Percentiles rank a stretch among this genome's conserved stretches.
Conservation (phyloP, 2,888 invertebrate species). For the Automeris io region DNA sequence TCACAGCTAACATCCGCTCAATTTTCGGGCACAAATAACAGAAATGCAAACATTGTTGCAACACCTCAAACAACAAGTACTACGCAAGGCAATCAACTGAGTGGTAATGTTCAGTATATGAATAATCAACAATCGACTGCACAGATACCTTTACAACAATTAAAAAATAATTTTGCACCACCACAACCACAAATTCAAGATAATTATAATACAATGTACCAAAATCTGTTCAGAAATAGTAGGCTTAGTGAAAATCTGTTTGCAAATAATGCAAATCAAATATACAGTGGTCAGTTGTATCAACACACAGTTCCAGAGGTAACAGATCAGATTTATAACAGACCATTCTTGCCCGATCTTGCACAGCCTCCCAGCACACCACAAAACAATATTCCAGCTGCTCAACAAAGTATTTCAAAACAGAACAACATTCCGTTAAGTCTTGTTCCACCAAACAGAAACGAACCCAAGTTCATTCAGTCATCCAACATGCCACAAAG, state of each 20-base stretch:
- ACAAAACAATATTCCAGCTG: slow-evolving; percentile 17
- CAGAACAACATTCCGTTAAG: slow-evolving; percentile 16
- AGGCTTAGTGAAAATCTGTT: slow-evolving; percentile 17
- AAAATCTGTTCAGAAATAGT: slow-evolving; percentile 4
- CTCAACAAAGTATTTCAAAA: too few relatives aligned
- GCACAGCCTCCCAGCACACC: slow-evolving; percentile 20
- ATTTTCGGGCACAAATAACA: slow-evolving; percentile 31
- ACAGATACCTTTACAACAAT: slow-evolving; percentile 23
- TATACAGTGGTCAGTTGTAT: slow-evolving; percentile 66
- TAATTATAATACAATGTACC: slow-evolving; percentile 25
- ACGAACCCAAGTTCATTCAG: slow-evolving; percentile 13
- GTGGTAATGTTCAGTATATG: slow-evolving; percentile 18
- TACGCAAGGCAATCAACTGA: slow-evolving; percentile 25
- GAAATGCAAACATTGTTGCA: slow-evolving; percentile 22
- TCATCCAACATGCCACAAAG: slow-evolving; percentile 17
- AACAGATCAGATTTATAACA: slow-evolving; percentile 53
- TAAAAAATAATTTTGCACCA: slow-evolving; percentile 25
- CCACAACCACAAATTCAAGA: slow-evolving; percentile 24
- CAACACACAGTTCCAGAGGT: slow-evolving; percentile 63
- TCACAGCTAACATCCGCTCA: slow-evolving; percentile 62
- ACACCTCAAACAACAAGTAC: slow-evolving; percentile 20
- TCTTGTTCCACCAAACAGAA: slow-evolving; percentile 5
- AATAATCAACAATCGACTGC: slow-evolving; percentile 19
- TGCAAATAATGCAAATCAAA: slow-evolving; percentile 32
- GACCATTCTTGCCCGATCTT: slow-evolving; percentile 32